Conservation (phyloP, 2,113 vertebrate genomes). For the Myrmophylax atrothorax region DNA sequence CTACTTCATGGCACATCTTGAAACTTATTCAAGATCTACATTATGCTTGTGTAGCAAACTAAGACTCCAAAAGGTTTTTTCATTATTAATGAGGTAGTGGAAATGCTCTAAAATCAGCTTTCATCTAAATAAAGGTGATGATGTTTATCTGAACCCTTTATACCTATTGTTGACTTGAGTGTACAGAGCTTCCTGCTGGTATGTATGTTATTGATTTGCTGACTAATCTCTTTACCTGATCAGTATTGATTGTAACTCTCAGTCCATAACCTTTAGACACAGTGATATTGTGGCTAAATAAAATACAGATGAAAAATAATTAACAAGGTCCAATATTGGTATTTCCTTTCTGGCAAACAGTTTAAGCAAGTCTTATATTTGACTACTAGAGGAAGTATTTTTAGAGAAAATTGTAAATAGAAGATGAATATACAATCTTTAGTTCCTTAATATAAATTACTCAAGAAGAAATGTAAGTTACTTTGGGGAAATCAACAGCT, state of each 20-base stretch:
- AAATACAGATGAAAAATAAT: conserved; percentile 71
- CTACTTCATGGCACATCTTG: conserved; percentile 19
- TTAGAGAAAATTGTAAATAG: conserved; percentile 77
- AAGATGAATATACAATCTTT: conserved; percentile 82
- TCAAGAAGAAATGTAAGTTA: conserved; percentile 87
- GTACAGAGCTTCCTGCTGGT: conserved; percentile 68
- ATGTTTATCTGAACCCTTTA: conserved; percentile 74
- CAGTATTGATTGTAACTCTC: conserved; percentile 75
- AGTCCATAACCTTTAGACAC: conserved; percentile 76
- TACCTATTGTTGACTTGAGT: conserved; percentile 65
- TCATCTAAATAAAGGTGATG: conserved; percentile 71
- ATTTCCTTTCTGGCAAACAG: conserved; percentile 47
- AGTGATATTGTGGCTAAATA: conserved; percentile 69
- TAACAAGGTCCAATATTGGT: conserved; percentile 38
- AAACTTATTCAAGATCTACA: conserved; percentile 21
- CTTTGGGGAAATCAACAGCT: conserved; percentile 91
- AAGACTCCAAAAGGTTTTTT: conserved; percentile 44
- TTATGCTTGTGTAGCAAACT: conserved; percentile 18
- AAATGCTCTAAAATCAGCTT: conserved; percentile 69
- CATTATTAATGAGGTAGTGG: conserved; percentile 71
- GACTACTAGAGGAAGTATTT: conserved; percentile 64
- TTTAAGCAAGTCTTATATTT: conserved; percentile 21
- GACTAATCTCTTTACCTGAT: conserved; percentile 79
- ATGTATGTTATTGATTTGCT: conserved; percentile 73
- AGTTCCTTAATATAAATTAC: conserved; percentile 88